These are phyloP conservation scores for Monochamus alternatus DNA, from an alignment of 2,888 invertebrate species.

Conservation along the genomic window DNA sequence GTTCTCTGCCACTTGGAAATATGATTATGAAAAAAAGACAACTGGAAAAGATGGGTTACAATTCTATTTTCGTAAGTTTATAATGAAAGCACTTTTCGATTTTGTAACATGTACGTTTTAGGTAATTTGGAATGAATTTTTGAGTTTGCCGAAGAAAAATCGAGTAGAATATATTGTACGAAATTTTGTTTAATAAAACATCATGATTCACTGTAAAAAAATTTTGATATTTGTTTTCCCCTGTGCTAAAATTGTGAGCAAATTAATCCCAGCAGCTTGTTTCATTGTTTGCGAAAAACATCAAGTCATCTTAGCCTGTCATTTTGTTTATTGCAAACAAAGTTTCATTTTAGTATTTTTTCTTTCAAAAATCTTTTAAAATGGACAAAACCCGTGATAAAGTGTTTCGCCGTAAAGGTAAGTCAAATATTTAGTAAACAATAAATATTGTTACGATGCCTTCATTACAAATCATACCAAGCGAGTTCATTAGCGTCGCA, in stretches of 20 bases:
- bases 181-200: constrained; percentile 33
- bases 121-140: constrained; percentile 60
- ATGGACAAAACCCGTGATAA: constrained; percentile 65
- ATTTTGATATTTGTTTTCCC: constrained; percentile 40
- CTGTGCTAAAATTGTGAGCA: not conserved
- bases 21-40: constrained; percentile 78
- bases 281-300: constrained; percentile 17
- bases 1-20: constrained; percentile 74
- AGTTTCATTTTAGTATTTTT: constrained; percentile 58
- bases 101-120: constrained; percentile 45
- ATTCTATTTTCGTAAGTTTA: constrained; percentile 73
- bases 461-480: not conserved
- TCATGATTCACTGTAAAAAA: constrained; percentile 26
- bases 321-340: constrained; percentile 56
- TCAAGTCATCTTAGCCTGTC: constrained; percentile 30
- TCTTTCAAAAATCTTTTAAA: constrained; percentile 57
- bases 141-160: constrained; percentile 47
- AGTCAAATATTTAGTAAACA: constrained; percentile 39
- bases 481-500: not conserved
- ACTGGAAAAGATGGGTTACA: constrained; percentile 76
- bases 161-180: constrained; percentile 53
- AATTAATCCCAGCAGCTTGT: constrained; percentile 16
- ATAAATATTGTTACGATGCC: not conserved
- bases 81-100: not conserved
- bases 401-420: constrained; percentile 69